These are phyloP conservation scores for Rhopalosiphum maidis DNA, from an alignment of 1,140 invertebrate species.

Conservation along the genomic window DNA sequence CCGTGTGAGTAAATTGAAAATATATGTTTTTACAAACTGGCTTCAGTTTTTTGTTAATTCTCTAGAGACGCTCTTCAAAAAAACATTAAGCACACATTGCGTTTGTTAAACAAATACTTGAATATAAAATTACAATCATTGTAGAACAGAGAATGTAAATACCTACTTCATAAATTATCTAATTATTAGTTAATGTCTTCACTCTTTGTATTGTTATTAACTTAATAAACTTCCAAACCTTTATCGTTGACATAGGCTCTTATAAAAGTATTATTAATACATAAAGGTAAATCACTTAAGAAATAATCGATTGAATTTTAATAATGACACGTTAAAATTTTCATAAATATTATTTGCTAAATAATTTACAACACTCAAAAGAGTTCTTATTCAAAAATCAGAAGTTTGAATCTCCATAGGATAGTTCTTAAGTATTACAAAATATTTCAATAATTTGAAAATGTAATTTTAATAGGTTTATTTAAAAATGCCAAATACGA, in stretches of 20 bases:
- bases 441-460: background rate
- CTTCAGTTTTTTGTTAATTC: background rate
- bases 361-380: too few relatives aligned
- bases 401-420: too few relatives aligned
- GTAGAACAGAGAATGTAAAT: background rate
- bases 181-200: too few relatives aligned
- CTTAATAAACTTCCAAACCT: too few relatives aligned
- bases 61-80: background rate
- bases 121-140: background rate
- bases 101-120: background rate
- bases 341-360: too few relatives aligned
- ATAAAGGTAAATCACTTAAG: too few relatives aligned
- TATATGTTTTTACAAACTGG: background rate
- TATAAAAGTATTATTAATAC: too few relatives aligned
- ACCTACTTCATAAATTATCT: background rate
- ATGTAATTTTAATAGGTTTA: background rate
- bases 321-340: too few relatives aligned
- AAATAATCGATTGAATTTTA: too few relatives aligned
- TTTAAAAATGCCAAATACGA: background rate
- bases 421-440: background rate
- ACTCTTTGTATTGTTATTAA: too few relatives aligned
- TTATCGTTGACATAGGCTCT: too few relatives aligned
- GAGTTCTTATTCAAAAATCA: too few relatives aligned
- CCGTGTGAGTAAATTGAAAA: constrained; percentile 71
- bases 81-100: background rate